Evolutionary conservation across 2,797 vertebrate genomes (phyloP), one percentile per base, ranked within the genome.

Genomic region (Alcedo atthis): DNA sequence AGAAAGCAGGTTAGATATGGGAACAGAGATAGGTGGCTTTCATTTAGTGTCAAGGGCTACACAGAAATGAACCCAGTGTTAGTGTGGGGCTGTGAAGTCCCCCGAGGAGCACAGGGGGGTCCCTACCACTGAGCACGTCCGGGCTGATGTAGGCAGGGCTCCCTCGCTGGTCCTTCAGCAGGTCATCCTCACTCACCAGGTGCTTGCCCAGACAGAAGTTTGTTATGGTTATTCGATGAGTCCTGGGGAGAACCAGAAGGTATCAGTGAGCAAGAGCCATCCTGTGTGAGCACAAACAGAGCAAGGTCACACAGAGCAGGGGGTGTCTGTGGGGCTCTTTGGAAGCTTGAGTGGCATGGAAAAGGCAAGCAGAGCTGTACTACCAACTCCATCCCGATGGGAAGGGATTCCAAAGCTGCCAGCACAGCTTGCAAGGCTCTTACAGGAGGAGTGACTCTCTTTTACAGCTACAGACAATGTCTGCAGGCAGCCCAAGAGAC

Each of bases 201-300:
- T 99, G 99, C 97, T 99, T 99, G 82, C 99, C 99, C 28, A 99
- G 98, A 97, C 99, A 99, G 98, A 99, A 99, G 97, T 99, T 99
- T 54, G 99, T 99, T 96, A 99, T 99, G 83, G 99, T 99, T 97
- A 99, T 99, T 86, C 99, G 97, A 85, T 99, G 99, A 68, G 99
- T 99, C 97, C 99, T 99, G 89, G 15, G 61, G 2, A 32, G 45
- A 62, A 83, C 14, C 79, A 88, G 59, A 78, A 62, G 42, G 40
- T 26, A 55, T 20, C 42, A 57, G 83, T 70, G 59, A 90, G 22
- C 59, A 33, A 4, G 21, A 28, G 26, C 8, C 30, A 6, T 7
- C 28, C 42, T 3, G 28, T 17, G 9, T 0, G 2, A 57, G 30
- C 40, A 58, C 48, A 12, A 28, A 7, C 21, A 11, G 33, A 61